Base-by-base conservation (phyloP, 2,797 vertebrate species). In the Parotocinclus haroldoi region DNA sequence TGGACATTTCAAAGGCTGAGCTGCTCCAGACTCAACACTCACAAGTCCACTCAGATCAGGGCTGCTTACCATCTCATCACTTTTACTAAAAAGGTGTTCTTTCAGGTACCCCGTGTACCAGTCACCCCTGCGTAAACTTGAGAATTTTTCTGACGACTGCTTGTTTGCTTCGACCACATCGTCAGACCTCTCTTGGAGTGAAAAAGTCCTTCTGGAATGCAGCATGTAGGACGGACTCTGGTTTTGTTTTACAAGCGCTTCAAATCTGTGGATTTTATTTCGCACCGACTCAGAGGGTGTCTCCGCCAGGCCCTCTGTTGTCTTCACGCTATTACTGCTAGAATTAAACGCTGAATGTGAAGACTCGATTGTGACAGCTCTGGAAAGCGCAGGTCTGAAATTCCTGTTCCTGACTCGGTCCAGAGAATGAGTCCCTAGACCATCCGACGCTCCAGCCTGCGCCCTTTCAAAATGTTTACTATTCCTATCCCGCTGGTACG, bases 201-300 rank as follows among this genome's bases (percentile, higher is more conserved):
- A 88, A 39, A 84, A 78, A 9, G 85, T 61, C 16, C 90, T 80
- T 56, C 76, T 82, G 14, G 76, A 69, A 55, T 60, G 46, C 45
- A 63, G 63, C 38, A 19, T 6, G 39, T 79, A 64, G 18, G 53
- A 40, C 11, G 68, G 42, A 57, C 50, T 51, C 66, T 84, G 80
- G 58, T 58, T 63, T 77, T 63, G 81, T 71, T 84, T 86, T 27
- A 85, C 79, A 71, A 90, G 76, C 45, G 85, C 83, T 73, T 92
- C 91, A 65, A 89, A 92, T 79, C 88, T 89, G 71, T 73, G 82
- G 62, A 92, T 92, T 74, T 85, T 91, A 58, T 85, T 92, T 64
- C 82, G 87, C 64, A 92, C 91, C 0, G 84, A 88, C 63, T 81
- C 81, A 13, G 63, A 38, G 11, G 84, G 76, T 7, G 64, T 36